Evolutionary conservation across 2,888 invertebrate species (phyloP).

Genomic region (Corbicula japonica): DNA sequence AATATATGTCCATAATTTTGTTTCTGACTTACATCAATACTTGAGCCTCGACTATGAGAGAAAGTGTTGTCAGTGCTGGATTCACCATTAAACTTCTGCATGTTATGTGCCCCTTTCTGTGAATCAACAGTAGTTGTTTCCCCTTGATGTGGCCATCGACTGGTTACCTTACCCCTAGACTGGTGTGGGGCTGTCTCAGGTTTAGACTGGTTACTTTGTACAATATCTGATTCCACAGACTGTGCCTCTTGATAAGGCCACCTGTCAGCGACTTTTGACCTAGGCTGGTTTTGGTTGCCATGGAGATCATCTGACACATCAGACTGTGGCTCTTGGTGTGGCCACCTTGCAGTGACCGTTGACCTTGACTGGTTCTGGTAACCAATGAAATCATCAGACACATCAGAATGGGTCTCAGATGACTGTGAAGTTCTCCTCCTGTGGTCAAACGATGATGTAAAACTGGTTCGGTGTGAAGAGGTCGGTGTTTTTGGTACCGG

Average conservation of each 20-base stretch:
- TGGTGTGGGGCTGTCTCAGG: not conserved
- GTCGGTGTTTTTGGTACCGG: constrained; percentile 17
- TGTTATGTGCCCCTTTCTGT: too few species aligned
- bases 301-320: not conserved
- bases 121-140: too few species aligned
- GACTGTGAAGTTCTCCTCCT: constrained; percentile 29
- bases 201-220: too few species aligned
- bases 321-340: constrained; percentile 9
- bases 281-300: constrained; percentile 8
- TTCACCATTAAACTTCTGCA: too few species aligned
- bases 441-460: constrained; percentile 23
- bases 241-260: constrained; percentile 6
- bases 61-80: constrained; percentile 51
- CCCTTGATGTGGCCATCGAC: not conserved
- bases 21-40: constrained; percentile 56
- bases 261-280: not conserved
- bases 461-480: constrained; percentile 15
- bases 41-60: constrained; percentile 49
- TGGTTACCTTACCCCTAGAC: not conserved
- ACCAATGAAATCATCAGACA: constrained; percentile 1
- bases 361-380: constrained; percentile 45
- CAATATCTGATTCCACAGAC: too few species aligned
- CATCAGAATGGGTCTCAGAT: constrained; percentile 51
- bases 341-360: constrained; percentile 63
- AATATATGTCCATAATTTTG: not conserved